A percentile compares a stretch with the other conserved stretches of the same genome.
These are phyloP conservation scores for Linepithema humile DNA, from an alignment of 1,140 invertebrate species.

Conservation along the genomic window DNA sequence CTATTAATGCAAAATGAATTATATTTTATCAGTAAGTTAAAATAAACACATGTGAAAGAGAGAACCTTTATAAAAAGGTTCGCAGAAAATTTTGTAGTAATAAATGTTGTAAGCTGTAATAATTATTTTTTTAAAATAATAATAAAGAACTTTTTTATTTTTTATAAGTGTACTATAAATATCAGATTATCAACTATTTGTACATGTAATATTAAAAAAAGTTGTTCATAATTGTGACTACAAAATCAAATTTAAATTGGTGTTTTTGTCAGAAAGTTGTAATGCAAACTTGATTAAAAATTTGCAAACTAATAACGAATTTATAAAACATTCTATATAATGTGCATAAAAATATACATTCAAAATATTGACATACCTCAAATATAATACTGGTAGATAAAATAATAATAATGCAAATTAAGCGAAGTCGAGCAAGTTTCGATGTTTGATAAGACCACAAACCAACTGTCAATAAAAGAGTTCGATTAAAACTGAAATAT, in stretches of 20 bases:
- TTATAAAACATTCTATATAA: too few relatives aligned
- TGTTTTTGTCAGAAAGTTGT: too few relatives aligned
- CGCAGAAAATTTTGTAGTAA: not conserved
- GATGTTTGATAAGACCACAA: not conserved
- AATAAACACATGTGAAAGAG: not conserved
- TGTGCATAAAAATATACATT: too few relatives aligned
- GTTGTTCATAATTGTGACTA: too few relatives aligned
- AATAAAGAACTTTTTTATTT: not conserved
- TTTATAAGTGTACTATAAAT: not conserved
- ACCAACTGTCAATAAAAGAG: not conserved
- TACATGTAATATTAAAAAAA: too few relatives aligned
- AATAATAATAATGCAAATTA: not conserved
- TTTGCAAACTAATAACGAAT: too few relatives aligned
- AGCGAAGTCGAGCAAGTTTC: not conserved
- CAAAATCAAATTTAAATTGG: too few relatives aligned
- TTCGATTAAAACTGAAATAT: not conserved
- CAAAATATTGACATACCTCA: not conserved
- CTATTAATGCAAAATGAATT: not conserved
- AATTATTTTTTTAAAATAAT: not conserved
- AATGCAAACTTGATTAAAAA: too few relatives aligned
- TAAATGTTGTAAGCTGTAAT: not conserved
- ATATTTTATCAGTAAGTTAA: not conserved
- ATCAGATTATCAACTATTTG: too few relatives aligned
- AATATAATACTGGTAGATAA: not conserved
- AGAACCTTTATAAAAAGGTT: not conserved